Conservation (phyloP, 2,888 invertebrate genomes). For the Seira ritae region DNA sequence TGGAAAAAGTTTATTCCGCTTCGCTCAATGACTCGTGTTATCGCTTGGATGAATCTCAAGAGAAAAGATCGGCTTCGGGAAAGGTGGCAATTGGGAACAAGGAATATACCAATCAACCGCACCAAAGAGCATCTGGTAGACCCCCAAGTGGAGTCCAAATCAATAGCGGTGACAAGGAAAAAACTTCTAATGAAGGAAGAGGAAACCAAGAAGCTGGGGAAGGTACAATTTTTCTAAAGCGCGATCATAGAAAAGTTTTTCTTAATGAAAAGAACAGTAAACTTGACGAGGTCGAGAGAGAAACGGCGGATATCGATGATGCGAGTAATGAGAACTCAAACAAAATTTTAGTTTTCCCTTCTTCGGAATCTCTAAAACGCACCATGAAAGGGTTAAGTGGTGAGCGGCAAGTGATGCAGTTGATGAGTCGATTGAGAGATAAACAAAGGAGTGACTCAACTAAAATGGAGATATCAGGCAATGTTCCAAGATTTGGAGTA, state of each 20-base stretch:
- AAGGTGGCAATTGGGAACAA: too few species aligned
- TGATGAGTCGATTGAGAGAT: slow-evolving; percentile 36
- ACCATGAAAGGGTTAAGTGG: slow-evolving; percentile 25
- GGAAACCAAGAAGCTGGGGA: slow-evolving; percentile 37
- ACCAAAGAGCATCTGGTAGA: slow-evolving; percentile 13
- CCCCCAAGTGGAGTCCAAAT: slow-evolving; percentile 33
- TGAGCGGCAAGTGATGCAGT: slow-evolving; percentile 45
- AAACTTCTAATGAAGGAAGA: slow-evolving; percentile 46
- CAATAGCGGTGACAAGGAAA: slow-evolving; percentile 18
- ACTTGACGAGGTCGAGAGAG: slow-evolving; percentile 37
- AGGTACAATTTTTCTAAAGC: too few species aligned
- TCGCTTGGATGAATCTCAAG: slow-evolving; percentile 29
- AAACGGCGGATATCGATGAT: slow-evolving; percentile 16
- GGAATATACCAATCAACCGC: neutral
- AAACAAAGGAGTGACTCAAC: slow-evolving; percentile 29
- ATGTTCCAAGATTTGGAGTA: too few species aligned
- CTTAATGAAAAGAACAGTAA: too few species aligned
- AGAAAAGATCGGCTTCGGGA: too few species aligned
- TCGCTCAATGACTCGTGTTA: slow-evolving; percentile 50
- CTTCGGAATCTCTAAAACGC: slow-evolving; percentile 21
- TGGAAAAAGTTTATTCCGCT: slow-evolving; percentile 62
- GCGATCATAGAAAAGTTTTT: too few species aligned
- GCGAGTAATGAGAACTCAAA: slow-evolving; percentile 57
- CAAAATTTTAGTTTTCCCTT: slow-evolving; percentile 54
- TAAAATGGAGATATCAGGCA: slow-evolving; percentile 16